Evolutionary conservation across 2,113 vertebrate species (phyloP).

Genomic region (Ptilonorhynchus violaceus): DNA sequence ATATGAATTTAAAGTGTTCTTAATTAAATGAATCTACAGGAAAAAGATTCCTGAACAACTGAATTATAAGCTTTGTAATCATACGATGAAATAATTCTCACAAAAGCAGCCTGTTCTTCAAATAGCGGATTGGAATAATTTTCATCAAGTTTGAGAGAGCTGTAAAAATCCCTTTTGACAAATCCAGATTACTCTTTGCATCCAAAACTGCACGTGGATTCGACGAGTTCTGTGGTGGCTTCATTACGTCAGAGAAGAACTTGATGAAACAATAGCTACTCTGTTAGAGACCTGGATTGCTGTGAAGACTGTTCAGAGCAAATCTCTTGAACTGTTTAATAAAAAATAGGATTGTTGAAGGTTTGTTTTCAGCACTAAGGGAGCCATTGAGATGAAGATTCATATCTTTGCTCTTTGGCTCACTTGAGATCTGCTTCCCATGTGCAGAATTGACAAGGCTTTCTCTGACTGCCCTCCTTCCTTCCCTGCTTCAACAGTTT

Average conservation of each 20-base stretch:
- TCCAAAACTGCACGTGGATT: neutral
- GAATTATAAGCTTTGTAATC: neutral
- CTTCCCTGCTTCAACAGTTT: neutral
- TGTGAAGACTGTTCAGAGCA: constrained; percentile 23
- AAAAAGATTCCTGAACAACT: neutral
- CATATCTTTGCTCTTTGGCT: neutral
- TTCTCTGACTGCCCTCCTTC: neutral
- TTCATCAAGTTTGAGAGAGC: neutral
- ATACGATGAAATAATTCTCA: neutral
- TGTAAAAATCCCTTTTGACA: constrained; percentile 3
- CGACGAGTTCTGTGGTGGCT: neutral
- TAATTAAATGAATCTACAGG: neutral
- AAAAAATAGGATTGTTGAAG: constrained; percentile 32
- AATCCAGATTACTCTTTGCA: neutral
- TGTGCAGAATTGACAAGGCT: neutral
- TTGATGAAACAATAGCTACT: constrained; percentile 32
- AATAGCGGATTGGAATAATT: neutral
- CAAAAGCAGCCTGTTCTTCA: neutral
- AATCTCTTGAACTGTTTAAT: constrained; percentile 34
- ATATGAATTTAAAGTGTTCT: neutral
- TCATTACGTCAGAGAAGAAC: constrained; percentile 26
- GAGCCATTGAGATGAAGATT: constrained; percentile 26
- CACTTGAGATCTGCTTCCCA: neutral
- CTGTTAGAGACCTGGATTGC: constrained; percentile 49
- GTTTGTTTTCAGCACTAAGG: constrained; percentile 3